phyloP scores from a whole-genome alignment of 1,140 invertebrate species.

The Ericerus pela region DNA sequence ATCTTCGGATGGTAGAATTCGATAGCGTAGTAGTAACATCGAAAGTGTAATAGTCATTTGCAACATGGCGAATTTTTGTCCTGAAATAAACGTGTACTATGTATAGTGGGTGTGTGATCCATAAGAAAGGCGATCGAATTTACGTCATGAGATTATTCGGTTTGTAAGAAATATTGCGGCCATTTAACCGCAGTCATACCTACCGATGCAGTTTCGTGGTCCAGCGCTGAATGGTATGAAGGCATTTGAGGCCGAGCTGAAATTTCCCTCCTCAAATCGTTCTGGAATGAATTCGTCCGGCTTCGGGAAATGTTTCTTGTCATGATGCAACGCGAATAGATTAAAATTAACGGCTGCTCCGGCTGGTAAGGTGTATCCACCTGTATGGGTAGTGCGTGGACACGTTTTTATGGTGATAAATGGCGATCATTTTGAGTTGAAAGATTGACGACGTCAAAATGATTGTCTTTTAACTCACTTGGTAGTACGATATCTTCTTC shows the following conservation, averaged over 20 bases:
- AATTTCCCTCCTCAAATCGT: constrained; percentile 41
- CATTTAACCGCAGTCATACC: too few species aligned
- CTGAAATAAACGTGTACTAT: too few species aligned
- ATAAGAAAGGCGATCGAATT: too few species aligned
- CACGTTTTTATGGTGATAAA: neutral
- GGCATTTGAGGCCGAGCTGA: constrained; percentile 30
- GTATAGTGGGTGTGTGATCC: too few species aligned
- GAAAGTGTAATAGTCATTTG: constrained; percentile 37
- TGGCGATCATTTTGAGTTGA: neutral
- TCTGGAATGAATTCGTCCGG: constrained; percentile 47
- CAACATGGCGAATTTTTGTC: constrained; percentile 32
- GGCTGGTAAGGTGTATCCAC: constrained; percentile 27
- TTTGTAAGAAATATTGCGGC: too few species aligned
- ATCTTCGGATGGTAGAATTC: constrained; percentile 8
- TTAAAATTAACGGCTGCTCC: constrained; percentile 33
- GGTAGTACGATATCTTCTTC: neutral
- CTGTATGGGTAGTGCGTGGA: constrained; percentile 15
- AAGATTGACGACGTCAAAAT: neutral
- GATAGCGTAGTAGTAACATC: constrained; percentile 28
- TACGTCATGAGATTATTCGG: too few species aligned
- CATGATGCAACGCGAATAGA: constrained; percentile 44
- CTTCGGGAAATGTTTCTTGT: constrained; percentile 52
- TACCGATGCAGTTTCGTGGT: constrained; percentile 41
- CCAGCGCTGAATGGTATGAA: constrained; percentile 46
- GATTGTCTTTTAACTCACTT: neutral